A percentile compares a stretch with the other conserved stretches of the same genome.
These are phyloP conservation scores for Dorcus parallelipipedus DNA, from an alignment of 2,888 invertebrate species.

Conservation along the genomic window DNA sequence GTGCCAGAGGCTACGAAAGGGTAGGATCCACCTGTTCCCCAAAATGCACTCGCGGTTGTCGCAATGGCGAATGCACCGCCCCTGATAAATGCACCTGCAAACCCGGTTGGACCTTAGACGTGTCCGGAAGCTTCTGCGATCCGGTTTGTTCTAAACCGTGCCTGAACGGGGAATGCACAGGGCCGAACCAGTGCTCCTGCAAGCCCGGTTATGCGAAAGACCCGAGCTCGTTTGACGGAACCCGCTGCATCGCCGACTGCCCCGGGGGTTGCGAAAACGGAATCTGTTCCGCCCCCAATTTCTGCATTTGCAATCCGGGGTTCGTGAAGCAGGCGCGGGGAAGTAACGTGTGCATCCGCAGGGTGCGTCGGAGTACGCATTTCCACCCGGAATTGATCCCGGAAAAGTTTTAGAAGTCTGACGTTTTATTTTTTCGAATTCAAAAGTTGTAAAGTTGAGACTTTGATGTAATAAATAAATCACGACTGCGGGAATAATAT, in stretches of 20 bases:
- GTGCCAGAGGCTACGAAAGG: conserved; percentile 46
- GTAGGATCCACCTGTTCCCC: conserved; percentile 39
- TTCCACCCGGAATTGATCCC: conserved; percentile 43
- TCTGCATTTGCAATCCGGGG: conserved; percentile 71
- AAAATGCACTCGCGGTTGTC: conserved; percentile 48
- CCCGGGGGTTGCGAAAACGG: conserved; percentile 72
- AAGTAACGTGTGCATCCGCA: conserved; percentile 60
- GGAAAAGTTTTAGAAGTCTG: conserved; percentile 18
- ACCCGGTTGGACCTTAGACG: conserved; percentile 46
- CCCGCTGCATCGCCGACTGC: conserved; percentile 57
- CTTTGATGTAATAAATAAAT: too few species aligned
- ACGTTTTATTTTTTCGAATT: not conserved
- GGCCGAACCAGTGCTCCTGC: conserved; percentile 46
- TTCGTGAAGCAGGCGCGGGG: conserved; percentile 64
- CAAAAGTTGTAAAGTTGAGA: too few species aligned
- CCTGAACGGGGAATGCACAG: conserved; percentile 49
- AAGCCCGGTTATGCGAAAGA: conserved; percentile 48
- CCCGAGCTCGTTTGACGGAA: conserved; percentile 34
- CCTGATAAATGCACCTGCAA: conserved; percentile 57
- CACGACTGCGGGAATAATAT: too few species aligned
- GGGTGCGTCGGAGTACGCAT: conserved; percentile 44
- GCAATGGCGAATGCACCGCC: conserved; percentile 52
- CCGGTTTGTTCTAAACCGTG: conserved; percentile 54
- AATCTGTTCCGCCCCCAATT: conserved; percentile 67
- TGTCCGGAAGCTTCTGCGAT: conserved; percentile 40